These are phyloP conservation scores for Psittacula cyanocephala DNA, from an alignment of 2,113 vertebrate species.

Conservation along the genomic window DNA sequence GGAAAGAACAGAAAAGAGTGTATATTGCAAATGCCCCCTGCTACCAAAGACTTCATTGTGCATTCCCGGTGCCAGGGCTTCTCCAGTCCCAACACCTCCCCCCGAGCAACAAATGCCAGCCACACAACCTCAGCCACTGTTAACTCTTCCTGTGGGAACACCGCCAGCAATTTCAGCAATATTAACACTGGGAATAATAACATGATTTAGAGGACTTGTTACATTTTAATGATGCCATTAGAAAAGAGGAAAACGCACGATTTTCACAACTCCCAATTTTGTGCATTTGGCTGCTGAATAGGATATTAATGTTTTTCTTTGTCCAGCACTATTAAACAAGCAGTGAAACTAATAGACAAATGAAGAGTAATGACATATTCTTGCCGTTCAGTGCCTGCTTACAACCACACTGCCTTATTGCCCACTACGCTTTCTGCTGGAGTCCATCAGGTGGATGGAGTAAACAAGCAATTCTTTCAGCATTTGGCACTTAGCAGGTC, in stretches of 20 bases:
- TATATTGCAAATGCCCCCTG: not conserved
- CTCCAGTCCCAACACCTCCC: not conserved
- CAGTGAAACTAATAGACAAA: conserved; percentile 14
- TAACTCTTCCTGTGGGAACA: conserved; percentile 55
- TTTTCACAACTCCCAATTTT: not conserved
- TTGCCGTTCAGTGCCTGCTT: not conserved
- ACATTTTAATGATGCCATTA: conserved; percentile 69
- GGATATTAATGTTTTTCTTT: conserved; percentile 27
- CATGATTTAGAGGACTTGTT: conserved; percentile 62
- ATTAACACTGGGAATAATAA: conserved; percentile 61
- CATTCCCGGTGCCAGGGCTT: not conserved
- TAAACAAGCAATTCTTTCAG: not conserved
- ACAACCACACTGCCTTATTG: not conserved
- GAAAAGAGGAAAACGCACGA: conserved; percentile 27
- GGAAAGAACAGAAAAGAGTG: not conserved
- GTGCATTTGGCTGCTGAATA: not conserved
- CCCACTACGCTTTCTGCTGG: not conserved
- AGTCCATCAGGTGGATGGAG: not conserved
- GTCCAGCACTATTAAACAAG: not conserved
- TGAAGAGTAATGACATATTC: not conserved
- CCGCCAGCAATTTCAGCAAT: conserved; percentile 46
- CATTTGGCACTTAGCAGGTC: not conserved
- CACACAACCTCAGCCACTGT: not conserved
- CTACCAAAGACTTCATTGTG: not conserved
- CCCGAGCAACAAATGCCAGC: not conserved